Evolutionary conservation across 1,140 invertebrate species (phyloP).

Genomic region (Lysiphlebus fabarum): DNA sequence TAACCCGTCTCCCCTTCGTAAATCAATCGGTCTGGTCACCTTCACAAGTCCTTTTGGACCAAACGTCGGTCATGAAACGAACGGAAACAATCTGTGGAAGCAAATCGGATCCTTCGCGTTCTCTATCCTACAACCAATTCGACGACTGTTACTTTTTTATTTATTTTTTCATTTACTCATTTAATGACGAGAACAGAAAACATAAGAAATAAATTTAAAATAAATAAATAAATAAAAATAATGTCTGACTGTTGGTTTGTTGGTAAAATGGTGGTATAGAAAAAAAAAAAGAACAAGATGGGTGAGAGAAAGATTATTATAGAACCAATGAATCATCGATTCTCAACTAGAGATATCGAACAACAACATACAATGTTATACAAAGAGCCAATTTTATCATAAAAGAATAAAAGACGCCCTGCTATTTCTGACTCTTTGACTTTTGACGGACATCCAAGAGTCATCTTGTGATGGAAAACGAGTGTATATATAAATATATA

Average conservation of each 20-base stretch:
- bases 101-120: constrained; percentile 17
- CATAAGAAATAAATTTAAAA: neutral
- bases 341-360: neutral
- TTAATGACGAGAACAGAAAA: no score
- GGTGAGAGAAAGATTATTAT: neutral
- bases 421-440: neutral
- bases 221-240: no score
- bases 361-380: no score
- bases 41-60: constrained; percentile 5
- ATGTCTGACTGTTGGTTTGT: no score
- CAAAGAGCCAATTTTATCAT: no score
- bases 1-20: constrained; percentile 27
- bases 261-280: neutral
- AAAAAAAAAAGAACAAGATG: neutral
- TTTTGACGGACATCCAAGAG: constrained; percentile 13
- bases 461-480: constrained; percentile 9
- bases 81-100: constrained; percentile 14
- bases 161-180: neutral
- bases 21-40: constrained; percentile 26
- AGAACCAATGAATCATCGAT: constrained; percentile 13
- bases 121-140: no score
- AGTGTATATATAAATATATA: no score
- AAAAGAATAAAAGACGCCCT: constrained; percentile 3
- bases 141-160: neutral
- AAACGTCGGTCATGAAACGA: constrained; percentile 9